Base-by-base conservation (phyloP, 2,113 vertebrate genomes). In the Microcebus tavaratra region DNA sequence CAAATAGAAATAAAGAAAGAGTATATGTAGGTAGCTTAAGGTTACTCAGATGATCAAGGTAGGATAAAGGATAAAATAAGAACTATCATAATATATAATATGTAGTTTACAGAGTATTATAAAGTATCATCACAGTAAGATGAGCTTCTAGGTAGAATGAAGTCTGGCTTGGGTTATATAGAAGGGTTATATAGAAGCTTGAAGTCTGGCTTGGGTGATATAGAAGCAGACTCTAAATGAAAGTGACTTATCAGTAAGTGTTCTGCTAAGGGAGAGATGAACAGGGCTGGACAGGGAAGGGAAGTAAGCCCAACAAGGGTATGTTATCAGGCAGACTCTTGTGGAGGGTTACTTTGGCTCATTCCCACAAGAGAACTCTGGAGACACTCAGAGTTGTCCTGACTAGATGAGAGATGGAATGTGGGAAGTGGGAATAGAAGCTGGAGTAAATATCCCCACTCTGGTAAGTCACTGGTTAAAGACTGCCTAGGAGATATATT, bases 1-100 rank as follows among this genome's bases (percentile, higher is more conserved):
- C 55, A 96, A 79, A 78, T 5, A 61, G 79, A 94, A 76, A 83
- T 45, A 75, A 92, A 61, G 21, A 72, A 70, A 73, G 70, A 48
- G 42, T 48, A 80, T 39, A 9, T 39, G 15, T 42, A 70, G 21
- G 45, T 20, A 27, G 45, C 3, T 36, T 67, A 81, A 34, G 59
- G 59, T 25, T 68, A 82, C 14, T 89, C 34, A 50, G 31, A 10
- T 59, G 55, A n/a, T 20, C 14, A 27, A 48, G 14, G 67, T 34
- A 70, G 7, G 23, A 8, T 9, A 59, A 55, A 79, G 42, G 63
- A 73, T 82, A 82, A 68, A 48, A 50, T 50, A 67, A 88, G 48
- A 85, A 20, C 18, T 42, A 68, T 12, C 53, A 65, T 45, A 80
- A 73, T 20, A 31, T 0, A 39, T 11, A 29, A 21, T 25, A 65